These are phyloP conservation scores for Petrolisthes manimaculis DNA, from an alignment of 2,888 invertebrate genomes.

Conservation along the genomic window DNA sequence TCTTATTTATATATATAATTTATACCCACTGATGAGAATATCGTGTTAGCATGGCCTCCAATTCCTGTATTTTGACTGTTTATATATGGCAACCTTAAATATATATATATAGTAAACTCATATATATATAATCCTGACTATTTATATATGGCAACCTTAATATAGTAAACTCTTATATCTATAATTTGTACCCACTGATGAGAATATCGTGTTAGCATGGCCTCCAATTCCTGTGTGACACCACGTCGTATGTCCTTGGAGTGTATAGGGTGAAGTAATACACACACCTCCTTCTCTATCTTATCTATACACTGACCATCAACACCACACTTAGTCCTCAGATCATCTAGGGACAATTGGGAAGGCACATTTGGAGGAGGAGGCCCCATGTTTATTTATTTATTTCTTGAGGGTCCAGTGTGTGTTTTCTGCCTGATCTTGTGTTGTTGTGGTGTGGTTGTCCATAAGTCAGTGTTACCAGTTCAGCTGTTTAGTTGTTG, in stretches of 20 bases:
- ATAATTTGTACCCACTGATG: too few relatives aligned
- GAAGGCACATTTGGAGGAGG: neutral
- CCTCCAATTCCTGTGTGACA: neutral
- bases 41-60: neutral
- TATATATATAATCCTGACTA: too few relatives aligned
- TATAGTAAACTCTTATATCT: too few relatives aligned
- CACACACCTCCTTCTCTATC: neutral
- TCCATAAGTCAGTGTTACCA: too few relatives aligned
- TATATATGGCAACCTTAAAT: too few relatives aligned
- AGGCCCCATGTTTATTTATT: neutral
- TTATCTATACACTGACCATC: slow-evolving; percentile 5
- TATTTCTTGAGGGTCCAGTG: neutral
- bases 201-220: neutral
- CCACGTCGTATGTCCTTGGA: neutral
- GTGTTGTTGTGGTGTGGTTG: too few relatives aligned
- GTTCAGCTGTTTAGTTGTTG: too few relatives aligned
- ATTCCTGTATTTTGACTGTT: too few relatives aligned
- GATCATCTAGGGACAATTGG: neutral
- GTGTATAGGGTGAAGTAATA: slow-evolving; percentile 22
- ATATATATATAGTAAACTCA: too few relatives aligned
- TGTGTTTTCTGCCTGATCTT: neutral
- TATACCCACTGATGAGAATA: neutral
- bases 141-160: too few relatives aligned
- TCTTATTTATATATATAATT: too few relatives aligned
- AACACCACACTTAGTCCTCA: neutral